These are phyloP conservation scores for Rhodophaea formosa DNA, from an alignment of 2,888 invertebrate genomes.

Conservation along the genomic window DNA sequence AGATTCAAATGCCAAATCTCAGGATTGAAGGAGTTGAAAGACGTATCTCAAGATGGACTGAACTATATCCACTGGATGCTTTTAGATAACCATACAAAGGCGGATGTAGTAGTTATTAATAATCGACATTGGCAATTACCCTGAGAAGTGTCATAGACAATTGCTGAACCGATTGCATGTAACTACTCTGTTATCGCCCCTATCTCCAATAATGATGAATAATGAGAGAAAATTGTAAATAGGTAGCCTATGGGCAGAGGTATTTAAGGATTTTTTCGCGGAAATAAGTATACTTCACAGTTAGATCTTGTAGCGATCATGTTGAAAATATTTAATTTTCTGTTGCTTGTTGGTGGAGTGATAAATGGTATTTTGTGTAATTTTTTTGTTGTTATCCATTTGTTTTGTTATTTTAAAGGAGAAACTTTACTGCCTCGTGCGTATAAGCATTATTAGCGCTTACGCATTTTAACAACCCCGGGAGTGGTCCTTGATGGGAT, in stretches of 20 bases:
- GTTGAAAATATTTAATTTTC: background rate
- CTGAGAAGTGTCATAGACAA: constrained; percentile 1
- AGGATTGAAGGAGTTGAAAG: no score
- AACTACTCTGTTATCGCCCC: constrained; percentile 11
- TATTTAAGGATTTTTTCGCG: background rate
- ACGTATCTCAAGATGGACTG: no score
- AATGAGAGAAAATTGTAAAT: constrained; percentile 14
- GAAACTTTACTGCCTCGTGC: no score
- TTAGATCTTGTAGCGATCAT: background rate
- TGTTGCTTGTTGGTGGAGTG: background rate
- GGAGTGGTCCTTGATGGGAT: no score
- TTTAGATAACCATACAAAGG: background rate
- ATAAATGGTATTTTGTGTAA: background rate
- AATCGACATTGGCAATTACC: constrained; percentile 8
- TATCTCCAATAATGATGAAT: constrained; percentile 9
- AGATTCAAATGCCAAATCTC: no score
- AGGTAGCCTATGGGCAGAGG: constrained; percentile 13
- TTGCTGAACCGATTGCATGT: background rate
- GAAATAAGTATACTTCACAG: background rate
- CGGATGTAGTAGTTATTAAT: background rate
- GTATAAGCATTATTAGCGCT: no score
- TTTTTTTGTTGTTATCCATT: background rate
- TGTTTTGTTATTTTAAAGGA: no score
- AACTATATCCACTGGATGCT: no score
- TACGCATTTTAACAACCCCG: no score